phyloP scores from a whole-genome alignment of 2,797 vertebrate genomes.

The Cynodonichthys magdalenae region DNA sequence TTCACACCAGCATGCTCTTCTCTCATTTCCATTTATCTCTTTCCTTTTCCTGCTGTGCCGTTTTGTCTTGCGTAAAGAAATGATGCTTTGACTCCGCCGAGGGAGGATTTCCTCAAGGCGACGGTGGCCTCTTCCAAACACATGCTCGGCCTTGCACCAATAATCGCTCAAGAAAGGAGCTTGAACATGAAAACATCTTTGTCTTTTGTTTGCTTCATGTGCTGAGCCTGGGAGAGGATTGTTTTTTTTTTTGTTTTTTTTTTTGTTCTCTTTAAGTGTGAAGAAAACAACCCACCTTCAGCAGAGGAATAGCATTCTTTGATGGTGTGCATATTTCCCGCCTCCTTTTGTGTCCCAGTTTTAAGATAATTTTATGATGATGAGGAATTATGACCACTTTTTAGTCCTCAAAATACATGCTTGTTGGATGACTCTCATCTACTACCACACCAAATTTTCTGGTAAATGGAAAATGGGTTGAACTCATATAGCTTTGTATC shows the following conservation, averaged over 20 bases:
- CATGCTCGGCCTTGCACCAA: conserved; percentile 24
- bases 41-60: conserved; percentile 75
- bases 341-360: too few relatives aligned
- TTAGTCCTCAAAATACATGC: too few relatives aligned
- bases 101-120: conserved; percentile 79
- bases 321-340: too few relatives aligned
- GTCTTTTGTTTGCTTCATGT: conserved; percentile 40
- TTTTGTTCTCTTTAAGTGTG: too few relatives aligned
- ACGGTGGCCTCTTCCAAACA: conserved; percentile 64
- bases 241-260: not conserved
- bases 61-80: conserved; percentile 62
- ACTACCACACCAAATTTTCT: too few relatives aligned
- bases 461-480: too few relatives aligned
- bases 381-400: too few relatives aligned
- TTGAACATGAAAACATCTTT: conserved; percentile 58
- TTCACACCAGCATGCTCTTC: conserved; percentile 77
- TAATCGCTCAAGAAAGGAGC: conserved; percentile 44
- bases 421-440: too few relatives aligned
- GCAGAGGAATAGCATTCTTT: too few relatives aligned
- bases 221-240: conserved; percentile 35
- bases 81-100: conserved; percentile 73
- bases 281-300: too few relatives aligned
- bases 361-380: too few relatives aligned
- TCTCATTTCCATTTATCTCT: conserved; percentile 67
- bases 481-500: too few relatives aligned